Conservation (phyloP, 2,888 invertebrate genomes). For the Eilema griseolum region DNA sequence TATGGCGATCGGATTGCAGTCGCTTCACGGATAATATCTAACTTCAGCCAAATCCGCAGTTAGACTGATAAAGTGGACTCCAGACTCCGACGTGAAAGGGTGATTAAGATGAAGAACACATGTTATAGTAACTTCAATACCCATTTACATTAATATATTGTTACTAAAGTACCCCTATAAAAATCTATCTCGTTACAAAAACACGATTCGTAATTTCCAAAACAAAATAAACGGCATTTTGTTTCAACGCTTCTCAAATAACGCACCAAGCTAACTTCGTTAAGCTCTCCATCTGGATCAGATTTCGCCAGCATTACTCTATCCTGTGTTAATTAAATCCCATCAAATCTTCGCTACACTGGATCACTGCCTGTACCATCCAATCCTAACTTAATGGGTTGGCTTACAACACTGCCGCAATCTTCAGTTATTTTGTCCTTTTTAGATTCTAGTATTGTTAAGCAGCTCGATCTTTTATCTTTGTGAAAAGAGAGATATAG, state of each 20-base stretch:
- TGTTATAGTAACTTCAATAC: too few species aligned
- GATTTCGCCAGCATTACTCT: slow-evolving; percentile 27
- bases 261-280: slow-evolving; percentile 15
- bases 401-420: slow-evolving; percentile 21
- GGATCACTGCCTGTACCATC: slow-evolving; percentile 28
- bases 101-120: too few species aligned
- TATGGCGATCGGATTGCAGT: too few species aligned
- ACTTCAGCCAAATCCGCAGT: too few species aligned
- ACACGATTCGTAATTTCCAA: not conserved
- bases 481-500: not conserved
- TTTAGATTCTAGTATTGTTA: slow-evolving; percentile 16
- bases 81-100: too few species aligned
- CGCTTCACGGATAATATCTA: too few species aligned
- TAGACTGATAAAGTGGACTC: too few species aligned
- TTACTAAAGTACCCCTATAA: too few species aligned
- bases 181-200: not conserved
- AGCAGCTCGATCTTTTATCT: not conserved
- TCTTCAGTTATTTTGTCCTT: slow-evolving; percentile 13
- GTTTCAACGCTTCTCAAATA: slow-evolving; percentile 14
- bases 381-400: slow-evolving; percentile 26
- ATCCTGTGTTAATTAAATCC: slow-evolving; percentile 41
- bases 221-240: slow-evolving; percentile 1
- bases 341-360: slow-evolving; percentile 36
- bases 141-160: too few species aligned
- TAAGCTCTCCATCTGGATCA: slow-evolving; percentile 30